These are phyloP conservation scores for Cataglyphis rosenhaueri DNA, from an alignment of 2,888 invertebrate genomes.

Conservation along the genomic window DNA sequence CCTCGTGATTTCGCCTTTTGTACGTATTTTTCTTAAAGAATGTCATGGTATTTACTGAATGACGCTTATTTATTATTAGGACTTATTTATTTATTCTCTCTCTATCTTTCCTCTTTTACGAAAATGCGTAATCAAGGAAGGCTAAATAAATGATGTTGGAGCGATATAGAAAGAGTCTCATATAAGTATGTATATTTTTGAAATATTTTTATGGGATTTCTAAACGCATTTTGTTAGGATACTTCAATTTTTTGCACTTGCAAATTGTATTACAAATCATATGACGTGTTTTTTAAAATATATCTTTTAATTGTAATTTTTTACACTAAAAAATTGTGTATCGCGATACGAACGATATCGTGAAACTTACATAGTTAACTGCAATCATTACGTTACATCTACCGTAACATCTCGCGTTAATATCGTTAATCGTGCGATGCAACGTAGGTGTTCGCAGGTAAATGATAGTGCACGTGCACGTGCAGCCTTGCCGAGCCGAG, in stretches of 20 bases:
- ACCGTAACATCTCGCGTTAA: background rate
- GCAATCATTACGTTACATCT: background rate
- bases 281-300: background rate
- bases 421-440: conserved; percentile 1
- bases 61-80: conserved; percentile 40
- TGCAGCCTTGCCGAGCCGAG: background rate
- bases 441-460: background rate
- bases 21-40: conserved; percentile 2
- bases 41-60: conserved; percentile 16
- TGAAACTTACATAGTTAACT: background rate
- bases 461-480: conserved; percentile 23
- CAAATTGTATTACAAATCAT: conserved; percentile 3
- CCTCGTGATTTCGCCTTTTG: conserved; percentile 38
- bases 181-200: background rate
- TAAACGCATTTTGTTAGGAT: background rate
- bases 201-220: background rate
- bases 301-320: conserved; percentile 3
- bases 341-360: background rate
- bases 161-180: background rate
- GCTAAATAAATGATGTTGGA: conserved; percentile 2
- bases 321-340: background rate
- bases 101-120: background rate
- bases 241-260: conserved; percentile 3
- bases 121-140: background rate
- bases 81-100: background rate